These are phyloP conservation scores for Lepisosteus oculatus DNA, from an alignment of 2,113 vertebrate species.

Conservation along the genomic window DNA sequence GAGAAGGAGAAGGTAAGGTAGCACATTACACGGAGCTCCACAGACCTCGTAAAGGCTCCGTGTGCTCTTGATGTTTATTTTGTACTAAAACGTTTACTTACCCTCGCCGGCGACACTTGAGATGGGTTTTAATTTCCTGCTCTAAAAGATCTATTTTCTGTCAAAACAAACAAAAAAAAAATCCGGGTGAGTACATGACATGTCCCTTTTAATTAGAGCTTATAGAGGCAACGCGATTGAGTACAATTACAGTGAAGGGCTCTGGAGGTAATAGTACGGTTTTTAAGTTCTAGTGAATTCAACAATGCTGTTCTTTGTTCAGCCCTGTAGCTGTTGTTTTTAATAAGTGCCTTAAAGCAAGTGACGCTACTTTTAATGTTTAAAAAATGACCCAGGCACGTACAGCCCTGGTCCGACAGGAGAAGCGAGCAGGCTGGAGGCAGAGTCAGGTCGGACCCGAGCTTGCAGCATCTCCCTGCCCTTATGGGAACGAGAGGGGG, in stretches of 20 bases:
- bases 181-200: slow-evolving; percentile 10
- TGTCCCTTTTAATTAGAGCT: slow-evolving; percentile 55
- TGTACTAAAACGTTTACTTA: slow-evolving; percentile 8
- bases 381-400: no score
- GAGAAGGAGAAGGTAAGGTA: no score
- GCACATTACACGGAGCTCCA: no score
- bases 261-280: slow-evolving; percentile 32
- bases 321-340: slow-evolving; percentile 49
- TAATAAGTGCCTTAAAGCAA: slow-evolving; percentile 46
- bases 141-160: background rate
- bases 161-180: background rate
- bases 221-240: slow-evolving; percentile 51
- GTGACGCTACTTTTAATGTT: slow-evolving; percentile 19
- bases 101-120: background rate
- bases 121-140: background rate
- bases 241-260: slow-evolving; percentile 55
- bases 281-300: slow-evolving; percentile 28
- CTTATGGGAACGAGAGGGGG: no score
- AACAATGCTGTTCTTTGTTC: slow-evolving; percentile 53
- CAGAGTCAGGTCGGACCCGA: no score
- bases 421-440: no score
- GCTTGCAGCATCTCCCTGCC: no score
- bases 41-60: no score
- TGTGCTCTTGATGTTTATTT: no score
- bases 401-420: no score